Evolutionary conservation across 2,888 invertebrate species (phyloP).

Genomic region (Pseudococcus longispinus): DNA sequence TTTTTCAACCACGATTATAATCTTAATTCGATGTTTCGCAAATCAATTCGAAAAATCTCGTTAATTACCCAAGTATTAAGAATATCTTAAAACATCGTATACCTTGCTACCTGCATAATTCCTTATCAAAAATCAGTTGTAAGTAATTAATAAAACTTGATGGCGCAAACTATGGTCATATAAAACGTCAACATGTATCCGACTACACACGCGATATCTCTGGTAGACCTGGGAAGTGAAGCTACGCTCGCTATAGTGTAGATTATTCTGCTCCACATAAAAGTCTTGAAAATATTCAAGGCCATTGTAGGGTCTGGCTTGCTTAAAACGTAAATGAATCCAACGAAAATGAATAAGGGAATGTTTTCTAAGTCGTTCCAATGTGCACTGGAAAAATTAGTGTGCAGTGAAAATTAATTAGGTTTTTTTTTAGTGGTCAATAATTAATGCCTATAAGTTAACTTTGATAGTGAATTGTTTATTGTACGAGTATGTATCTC

Average conservation of each 20-base stretch:
- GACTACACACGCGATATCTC: slow-evolving; percentile 62
- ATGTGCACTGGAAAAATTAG: slow-evolving; percentile 68
- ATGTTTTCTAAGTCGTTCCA: slow-evolving; percentile 78
- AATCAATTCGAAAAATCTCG: too few relatives aligned
- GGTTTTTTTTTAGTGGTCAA: too few relatives aligned
- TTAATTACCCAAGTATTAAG: too few relatives aligned
- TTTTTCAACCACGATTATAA: too few relatives aligned
- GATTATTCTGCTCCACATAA: slow-evolving; percentile 67
- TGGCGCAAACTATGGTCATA: neutral
- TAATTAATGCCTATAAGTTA: neutral
- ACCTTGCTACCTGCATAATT: neutral
- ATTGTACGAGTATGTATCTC: neutral
- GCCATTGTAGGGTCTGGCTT: slow-evolving; percentile 67
- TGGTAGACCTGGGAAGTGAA: slow-evolving; percentile 70
- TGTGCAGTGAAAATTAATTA: neutral
- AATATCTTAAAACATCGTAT: too few relatives aligned
- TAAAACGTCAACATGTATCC: neutral
- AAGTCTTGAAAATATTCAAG: slow-evolving; percentile 68
- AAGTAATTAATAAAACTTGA: neutral
- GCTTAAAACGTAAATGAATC: slow-evolving; percentile 70
- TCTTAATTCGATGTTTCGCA: too few relatives aligned
- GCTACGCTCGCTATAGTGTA: slow-evolving; percentile 62
- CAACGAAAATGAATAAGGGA: slow-evolving; percentile 70
- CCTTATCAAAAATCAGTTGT: neutral
- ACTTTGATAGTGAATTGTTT: too few relatives aligned